phyloP scores from a whole-genome alignment of 2,113 vertebrate genomes.

The Nematolebias whitei region DNA sequence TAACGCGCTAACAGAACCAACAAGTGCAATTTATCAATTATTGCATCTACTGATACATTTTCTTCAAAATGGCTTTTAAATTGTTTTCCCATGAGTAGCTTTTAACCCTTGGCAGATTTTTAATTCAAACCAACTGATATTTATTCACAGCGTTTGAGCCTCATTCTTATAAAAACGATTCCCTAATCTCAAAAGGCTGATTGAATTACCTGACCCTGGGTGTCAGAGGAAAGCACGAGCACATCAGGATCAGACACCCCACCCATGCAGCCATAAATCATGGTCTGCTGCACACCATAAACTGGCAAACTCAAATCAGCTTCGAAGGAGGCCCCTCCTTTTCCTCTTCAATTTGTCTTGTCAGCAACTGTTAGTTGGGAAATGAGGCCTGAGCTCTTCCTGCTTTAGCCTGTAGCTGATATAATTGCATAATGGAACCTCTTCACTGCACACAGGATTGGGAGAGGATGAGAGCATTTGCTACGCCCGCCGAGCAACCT shows the following conservation, averaged over 20 bases:
- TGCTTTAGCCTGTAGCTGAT: slow-evolving; percentile 65
- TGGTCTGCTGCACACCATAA: slow-evolving; percentile 4
- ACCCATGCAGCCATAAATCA: slow-evolving; percentile 29
- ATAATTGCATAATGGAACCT: slow-evolving; percentile 66
- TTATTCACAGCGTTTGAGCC: slow-evolving; percentile 51
- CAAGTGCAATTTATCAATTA: neutral
- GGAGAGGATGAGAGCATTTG: slow-evolving; percentile 56
- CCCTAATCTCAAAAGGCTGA: slow-evolving; percentile 51
- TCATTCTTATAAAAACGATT: slow-evolving; percentile 41
- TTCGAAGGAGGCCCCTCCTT: slow-evolving; percentile 27
- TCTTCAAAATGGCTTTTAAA: neutral
- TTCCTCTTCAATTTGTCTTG: slow-evolving; percentile 58
- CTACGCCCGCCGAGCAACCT: slow-evolving; percentile 39
- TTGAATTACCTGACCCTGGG: slow-evolving; percentile 59
- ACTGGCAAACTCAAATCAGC: slow-evolving; percentile 42
- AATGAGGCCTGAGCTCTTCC: slow-evolving; percentile 60
- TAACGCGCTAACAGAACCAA: too few species aligned
- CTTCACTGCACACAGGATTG: slow-evolving; percentile 54
- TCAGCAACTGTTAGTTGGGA: slow-evolving; percentile 66
- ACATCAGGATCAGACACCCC: slow-evolving; percentile 28
- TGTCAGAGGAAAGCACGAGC: slow-evolving; percentile 24
- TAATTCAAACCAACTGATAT: slow-evolving; percentile 53
- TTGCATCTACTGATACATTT: neutral
- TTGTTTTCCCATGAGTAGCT: neutral
- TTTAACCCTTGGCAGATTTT: slow-evolving; percentile 17